These are phyloP conservation scores for Calliphora vicina DNA, from an alignment of 1,140 invertebrate species.

Conservation along the genomic window DNA sequence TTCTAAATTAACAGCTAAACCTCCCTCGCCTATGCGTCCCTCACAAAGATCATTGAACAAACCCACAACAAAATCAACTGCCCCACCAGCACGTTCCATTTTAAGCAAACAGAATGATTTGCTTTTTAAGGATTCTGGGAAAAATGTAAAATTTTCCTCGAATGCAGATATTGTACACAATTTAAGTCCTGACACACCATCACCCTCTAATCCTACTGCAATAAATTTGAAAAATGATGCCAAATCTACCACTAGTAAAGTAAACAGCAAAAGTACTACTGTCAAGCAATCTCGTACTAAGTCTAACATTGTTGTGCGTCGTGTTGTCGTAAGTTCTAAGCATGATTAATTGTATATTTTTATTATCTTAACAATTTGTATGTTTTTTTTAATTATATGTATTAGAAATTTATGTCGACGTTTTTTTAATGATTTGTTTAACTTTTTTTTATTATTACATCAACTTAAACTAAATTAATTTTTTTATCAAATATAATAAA, in stretches of 20 bases:
- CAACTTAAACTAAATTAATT: too few species aligned
- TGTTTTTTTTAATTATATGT: background rate
- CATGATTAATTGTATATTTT: constrained; percentile 17
- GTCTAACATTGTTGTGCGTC: constrained; percentile 49
- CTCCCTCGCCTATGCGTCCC: background rate
- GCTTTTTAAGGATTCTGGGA: constrained; percentile 43
- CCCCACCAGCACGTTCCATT: constrained; percentile 48
- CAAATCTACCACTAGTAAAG: constrained; percentile 8
- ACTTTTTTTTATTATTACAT: too few species aligned
- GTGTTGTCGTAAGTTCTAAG: constrained; percentile 47
- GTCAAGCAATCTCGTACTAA: constrained; percentile 34
- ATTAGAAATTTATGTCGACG: too few species aligned
- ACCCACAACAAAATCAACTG: background rate
- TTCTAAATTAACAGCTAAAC: background rate
- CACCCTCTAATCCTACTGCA: background rate
- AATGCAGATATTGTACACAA: constrained; percentile 46
- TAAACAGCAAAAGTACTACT: background rate
- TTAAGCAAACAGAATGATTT: constrained; percentile 46
- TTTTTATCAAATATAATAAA: too few species aligned
- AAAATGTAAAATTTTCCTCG: constrained; percentile 49
- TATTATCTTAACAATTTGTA: background rate
- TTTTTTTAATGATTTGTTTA: too few species aligned
- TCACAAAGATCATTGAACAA: constrained; percentile 1
- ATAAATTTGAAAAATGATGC: background rate
- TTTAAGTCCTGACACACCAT: constrained; percentile 40